These are phyloP conservation scores for Platycnemis pennipes DNA, from an alignment of 2,888 invertebrate species.

Conservation along the genomic window DNA sequence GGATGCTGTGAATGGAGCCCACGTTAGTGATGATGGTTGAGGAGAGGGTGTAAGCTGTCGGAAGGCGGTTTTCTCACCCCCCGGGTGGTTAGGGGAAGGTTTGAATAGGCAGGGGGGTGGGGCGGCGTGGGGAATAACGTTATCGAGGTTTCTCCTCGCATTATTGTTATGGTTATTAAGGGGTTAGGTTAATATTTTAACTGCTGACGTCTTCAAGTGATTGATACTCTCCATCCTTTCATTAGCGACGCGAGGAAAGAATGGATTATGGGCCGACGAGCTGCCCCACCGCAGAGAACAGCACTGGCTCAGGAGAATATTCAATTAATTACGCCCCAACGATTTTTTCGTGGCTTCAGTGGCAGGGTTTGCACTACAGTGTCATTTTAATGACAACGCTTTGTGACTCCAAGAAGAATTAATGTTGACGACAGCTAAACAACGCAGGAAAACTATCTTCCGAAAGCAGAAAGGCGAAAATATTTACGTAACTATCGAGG, in stretches of 20 bases:
- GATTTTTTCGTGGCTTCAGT: background rate
- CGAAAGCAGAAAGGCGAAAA: too few relatives aligned
- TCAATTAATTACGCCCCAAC: background rate
- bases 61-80: background rate
- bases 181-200: conserved; percentile 32
- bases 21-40: background rate
- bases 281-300: background rate
- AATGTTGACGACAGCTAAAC: too few relatives aligned
- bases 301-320: background rate
- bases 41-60: background rate
- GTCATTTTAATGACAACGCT: background rate
- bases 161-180: conserved; percentile 39
- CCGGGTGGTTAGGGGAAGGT: background rate
- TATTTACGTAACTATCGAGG: too few relatives aligned
- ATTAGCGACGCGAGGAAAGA: background rate
- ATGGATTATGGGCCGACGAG: background rate
- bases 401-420: too few relatives aligned
- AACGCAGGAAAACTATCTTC: too few relatives aligned
- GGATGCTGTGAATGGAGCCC: too few relatives aligned
- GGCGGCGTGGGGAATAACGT: background rate
- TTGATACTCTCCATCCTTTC: conserved; percentile 2
- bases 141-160: background rate
- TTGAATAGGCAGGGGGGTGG: background rate
- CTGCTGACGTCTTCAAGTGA: conserved; percentile 31
- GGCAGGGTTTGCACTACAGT: background rate